Evolutionary conservation across 1,140 invertebrate species (phyloP).

Genomic region (Paralvinella palmiformis): DNA sequence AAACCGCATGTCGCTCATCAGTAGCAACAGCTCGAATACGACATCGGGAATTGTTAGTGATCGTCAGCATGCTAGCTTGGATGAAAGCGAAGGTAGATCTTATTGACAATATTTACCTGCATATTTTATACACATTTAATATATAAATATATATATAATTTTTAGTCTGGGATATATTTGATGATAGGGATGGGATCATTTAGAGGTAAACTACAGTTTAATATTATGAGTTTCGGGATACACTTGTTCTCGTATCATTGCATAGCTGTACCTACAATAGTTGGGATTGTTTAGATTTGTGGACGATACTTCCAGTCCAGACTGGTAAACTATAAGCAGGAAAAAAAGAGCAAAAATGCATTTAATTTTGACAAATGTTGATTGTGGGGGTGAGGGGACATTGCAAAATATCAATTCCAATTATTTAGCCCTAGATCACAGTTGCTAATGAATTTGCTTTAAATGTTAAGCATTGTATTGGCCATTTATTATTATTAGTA

Average conservation of each 20-base stretch:
- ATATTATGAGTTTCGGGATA: background rate
- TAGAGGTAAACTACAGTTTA: background rate
- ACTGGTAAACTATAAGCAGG: too few relatives aligned
- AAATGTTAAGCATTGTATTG: too few relatives aligned
- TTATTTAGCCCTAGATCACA: too few relatives aligned
- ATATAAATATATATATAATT: background rate
- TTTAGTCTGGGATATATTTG: background rate
- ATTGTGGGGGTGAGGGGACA: too few relatives aligned
- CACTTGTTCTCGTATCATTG: background rate
- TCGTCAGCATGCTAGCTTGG: conserved; percentile 78
- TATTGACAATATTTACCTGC: background rate
- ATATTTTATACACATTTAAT: background rate
- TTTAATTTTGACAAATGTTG: too few relatives aligned
- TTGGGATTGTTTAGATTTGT: too few relatives aligned
- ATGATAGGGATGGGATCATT: background rate
- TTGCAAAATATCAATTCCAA: too few relatives aligned
- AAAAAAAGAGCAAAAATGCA: too few relatives aligned
- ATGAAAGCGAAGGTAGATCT: conserved; percentile 63
- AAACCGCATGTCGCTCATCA: conserved; percentile 79
- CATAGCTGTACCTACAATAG: background rate
- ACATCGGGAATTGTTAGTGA: conserved; percentile 93
- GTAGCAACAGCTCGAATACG: conserved; percentile 85
- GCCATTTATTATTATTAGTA: too few relatives aligned
- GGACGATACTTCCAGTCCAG: too few relatives aligned
- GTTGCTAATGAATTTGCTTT: too few relatives aligned